These are phyloP conservation scores for Eumacrocentrus americanus DNA, from an alignment of 2,888 invertebrate species.

Conservation along the genomic window DNA sequence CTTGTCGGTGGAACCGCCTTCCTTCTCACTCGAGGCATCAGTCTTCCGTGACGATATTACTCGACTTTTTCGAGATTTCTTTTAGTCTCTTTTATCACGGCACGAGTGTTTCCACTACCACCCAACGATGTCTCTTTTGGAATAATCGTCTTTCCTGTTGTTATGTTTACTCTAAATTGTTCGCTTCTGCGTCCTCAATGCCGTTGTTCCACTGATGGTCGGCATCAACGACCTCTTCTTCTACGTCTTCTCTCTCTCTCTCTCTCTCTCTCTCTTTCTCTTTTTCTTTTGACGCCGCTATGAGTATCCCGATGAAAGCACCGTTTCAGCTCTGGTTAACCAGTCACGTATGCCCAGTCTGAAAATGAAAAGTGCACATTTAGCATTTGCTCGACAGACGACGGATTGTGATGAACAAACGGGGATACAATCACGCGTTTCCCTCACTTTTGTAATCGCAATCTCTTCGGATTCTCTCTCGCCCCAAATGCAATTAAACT, in stretches of 20 bases:
- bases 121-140: slow-evolving; percentile 4
- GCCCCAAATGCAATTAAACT: slow-evolving; percentile 18
- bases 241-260: slow-evolving; percentile 5
- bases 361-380: slow-evolving; percentile 41
- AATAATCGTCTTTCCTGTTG: not conserved
- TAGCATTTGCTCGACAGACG: slow-evolving; percentile 30
- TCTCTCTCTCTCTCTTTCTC: slow-evolving; percentile 3
- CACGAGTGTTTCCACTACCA: slow-evolving; percentile 21
- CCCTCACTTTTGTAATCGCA: too few relatives aligned
- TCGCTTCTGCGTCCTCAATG: not conserved
- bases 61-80: slow-evolving; percentile 26
- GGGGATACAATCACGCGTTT: slow-evolving; percentile 4
- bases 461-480: too few relatives aligned
- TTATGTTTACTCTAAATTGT: slow-evolving; percentile 3
- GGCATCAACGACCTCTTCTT: not conserved
- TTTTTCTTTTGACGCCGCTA: not conserved
- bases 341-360: slow-evolving; percentile 43
- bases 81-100: slow-evolving; percentile 11
- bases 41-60: slow-evolving; percentile 27
- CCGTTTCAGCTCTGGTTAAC: slow-evolving; percentile 42
- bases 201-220: not conserved
- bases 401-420: slow-evolving; percentile 24
- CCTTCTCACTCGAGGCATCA: slow-evolving; percentile 4
- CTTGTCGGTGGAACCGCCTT: not conserved
- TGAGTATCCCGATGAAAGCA: slow-evolving; percentile 35